Evolutionary conservation across 2,888 invertebrate species (phyloP).

Genomic region (Diabrotica balteata): DNA sequence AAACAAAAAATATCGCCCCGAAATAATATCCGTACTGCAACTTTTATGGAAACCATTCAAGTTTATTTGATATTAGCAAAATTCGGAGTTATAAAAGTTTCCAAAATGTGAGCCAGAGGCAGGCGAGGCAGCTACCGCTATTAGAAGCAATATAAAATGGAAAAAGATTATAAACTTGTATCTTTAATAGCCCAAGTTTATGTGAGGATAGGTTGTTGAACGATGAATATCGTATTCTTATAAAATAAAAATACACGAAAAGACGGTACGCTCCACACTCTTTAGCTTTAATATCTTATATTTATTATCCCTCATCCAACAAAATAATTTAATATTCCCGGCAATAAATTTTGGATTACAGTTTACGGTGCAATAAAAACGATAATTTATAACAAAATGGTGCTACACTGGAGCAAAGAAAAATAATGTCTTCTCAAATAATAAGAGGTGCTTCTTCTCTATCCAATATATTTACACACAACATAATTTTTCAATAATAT

Average conservation of each 20-base stretch:
- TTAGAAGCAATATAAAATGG: conserved; percentile 58
- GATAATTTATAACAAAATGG: conserved; percentile 15
- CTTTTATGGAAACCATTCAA: conserved; percentile 44
- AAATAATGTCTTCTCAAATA: conserved; percentile 18
- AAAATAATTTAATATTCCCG: conserved; percentile 61
- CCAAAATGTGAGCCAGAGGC: conserved; percentile 58
- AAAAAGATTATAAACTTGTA: conserved; percentile 61
- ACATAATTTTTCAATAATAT: too few relatives aligned
- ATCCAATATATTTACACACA: background rate
- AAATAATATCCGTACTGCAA: conserved; percentile 33
- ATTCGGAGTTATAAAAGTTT: conserved; percentile 64
- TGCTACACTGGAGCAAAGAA: conserved; percentile 14
- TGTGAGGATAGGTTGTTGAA: conserved; percentile 56
- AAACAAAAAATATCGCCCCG: conserved; percentile 25
- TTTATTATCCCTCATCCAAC: conserved; percentile 59
- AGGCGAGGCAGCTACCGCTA: conserved; percentile 40
- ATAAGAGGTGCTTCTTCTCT: conserved; percentile 10
- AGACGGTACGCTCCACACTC: conserved; percentile 51
- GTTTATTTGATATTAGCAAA: conserved; percentile 59
- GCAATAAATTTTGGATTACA: conserved; percentile 62
- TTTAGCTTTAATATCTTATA: conserved; percentile 61
- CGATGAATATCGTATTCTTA: conserved; percentile 59
- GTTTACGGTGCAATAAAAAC: conserved; percentile 61
- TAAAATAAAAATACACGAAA: conserved; percentile 55
- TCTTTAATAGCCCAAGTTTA: conserved; percentile 61